Base-by-base conservation (phyloP, 2,888 invertebrate species). In the Cephus spinipes region DNA sequence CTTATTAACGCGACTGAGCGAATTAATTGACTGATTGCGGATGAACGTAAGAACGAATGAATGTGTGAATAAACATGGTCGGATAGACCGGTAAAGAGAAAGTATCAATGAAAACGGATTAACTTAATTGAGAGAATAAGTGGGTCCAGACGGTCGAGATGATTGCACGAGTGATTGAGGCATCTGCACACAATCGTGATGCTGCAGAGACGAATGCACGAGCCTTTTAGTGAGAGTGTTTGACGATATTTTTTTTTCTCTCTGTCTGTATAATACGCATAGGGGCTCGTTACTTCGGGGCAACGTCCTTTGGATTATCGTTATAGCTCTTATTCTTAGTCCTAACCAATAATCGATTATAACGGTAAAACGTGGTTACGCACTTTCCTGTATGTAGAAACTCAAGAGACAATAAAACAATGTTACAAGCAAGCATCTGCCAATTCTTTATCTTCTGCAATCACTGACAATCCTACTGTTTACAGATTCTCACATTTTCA, bases 361-460 rank as follows among this genome's bases (percentile, higher is more conserved):
- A 81, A 84, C 79, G 82, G 81, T 83, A 81, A 82, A 84, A 83
- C 80, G 83, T 83, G 83, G 82, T 84, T 84, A 82, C 80, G 84
- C 84, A 83, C 80, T 83, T 82, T 81, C 84, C 81, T 86, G 83
- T 84, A 87, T 84, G 85, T 86, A 85, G 83, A 85, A 81, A 82
- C 80, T 80, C 79, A 85, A 85, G 82, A 85, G 79, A 82, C 80
- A 86, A 87, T 88, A 87, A 87, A 85, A 85, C 83, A 82, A 85
- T 84, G 82, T 85, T 83, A 82, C 79, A 81, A 69, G 76, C 74
- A 79, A 74, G 6, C 9, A 35, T n/a, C 11, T 35, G 12, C 11
- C 4, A 1, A 55, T 55, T 55, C 0, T 2, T 23, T 23, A 9
- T 55, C 23, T 55, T 9, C 23, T 23, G 0, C 40, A 0, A 55